Percentiles rank a stretch among this genome's conserved stretches.
Evolutionary conservation across 2,113 vertebrate genomes (phyloP).

Genomic region (Scomber japonicus): DNA sequence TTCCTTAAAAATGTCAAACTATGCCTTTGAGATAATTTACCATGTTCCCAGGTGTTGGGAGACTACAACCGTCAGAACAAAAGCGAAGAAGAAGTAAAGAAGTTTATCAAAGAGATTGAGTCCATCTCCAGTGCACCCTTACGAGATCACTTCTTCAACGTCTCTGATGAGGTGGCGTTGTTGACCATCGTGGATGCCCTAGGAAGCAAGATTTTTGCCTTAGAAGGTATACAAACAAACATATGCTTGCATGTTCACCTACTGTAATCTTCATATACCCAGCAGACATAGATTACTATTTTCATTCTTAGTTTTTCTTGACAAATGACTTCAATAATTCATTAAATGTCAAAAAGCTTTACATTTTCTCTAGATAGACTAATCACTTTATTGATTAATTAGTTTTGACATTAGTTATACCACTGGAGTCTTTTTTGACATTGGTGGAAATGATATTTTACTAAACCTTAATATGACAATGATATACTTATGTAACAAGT

Average conservation of each 20-base stretch:
- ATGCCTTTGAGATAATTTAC: too few species aligned
- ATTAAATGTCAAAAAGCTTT: too few species aligned
- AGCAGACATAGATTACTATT: background rate
- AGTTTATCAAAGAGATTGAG: slow-evolving; percentile 93
- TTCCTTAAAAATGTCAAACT: too few species aligned
- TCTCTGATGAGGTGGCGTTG: slow-evolving; percentile 93
- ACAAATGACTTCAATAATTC: too few species aligned
- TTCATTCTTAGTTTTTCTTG: too few species aligned
- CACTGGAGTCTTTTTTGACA: too few species aligned
- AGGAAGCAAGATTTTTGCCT: slow-evolving; percentile 94
- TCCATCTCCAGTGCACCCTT: slow-evolving; percentile 91
- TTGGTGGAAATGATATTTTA: too few species aligned
- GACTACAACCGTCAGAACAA: slow-evolving; percentile 94
- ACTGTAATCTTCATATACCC: background rate
- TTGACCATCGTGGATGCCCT: slow-evolving; percentile 92
- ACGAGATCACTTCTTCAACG: slow-evolving; percentile 97
- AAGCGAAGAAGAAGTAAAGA: slow-evolving; percentile 84
- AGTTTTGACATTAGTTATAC: too few species aligned
- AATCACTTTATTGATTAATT: too few species aligned
- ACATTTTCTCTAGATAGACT: too few species aligned
- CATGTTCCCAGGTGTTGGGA: slow-evolving; percentile 90
- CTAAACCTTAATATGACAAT: background rate
- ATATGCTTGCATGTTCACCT: background rate
- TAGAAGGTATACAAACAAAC: slow-evolving; percentile 89
- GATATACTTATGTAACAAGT: background rate